Base-by-base conservation (phyloP, 2,113 vertebrate species). In the Alosa alosa region DNA sequence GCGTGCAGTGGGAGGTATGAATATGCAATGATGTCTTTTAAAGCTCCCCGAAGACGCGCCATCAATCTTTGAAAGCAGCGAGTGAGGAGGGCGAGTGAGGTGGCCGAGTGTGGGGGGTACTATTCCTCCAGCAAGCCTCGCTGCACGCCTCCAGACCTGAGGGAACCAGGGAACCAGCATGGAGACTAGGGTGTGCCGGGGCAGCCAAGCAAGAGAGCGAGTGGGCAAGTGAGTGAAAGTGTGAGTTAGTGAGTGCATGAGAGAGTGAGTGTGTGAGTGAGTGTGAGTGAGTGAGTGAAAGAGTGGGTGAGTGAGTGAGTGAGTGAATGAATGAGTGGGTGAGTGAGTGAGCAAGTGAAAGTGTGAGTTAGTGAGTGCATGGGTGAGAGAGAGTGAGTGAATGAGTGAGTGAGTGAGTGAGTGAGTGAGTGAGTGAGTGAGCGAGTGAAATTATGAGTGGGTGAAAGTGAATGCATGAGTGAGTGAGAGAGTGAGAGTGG, bases 21-120 rank as follows among this genome's bases (percentile, higher is more conserved):
- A 75, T 75, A 75, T 75, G 68, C 68, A 75, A 75, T 75, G 68
- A 75, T 75, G 68, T 75, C 68, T 75, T 75, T 75, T 75, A 75
- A 75, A 39, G 25, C 68, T 75, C 68, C 31, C 68, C 39, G 25
- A 39, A 39, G 68, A 9, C 31, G 11, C 31, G 11, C 31, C 68
- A 75, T 75, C 68, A 75, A 75, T 75, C 68, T 39, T 15, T 39
- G 25, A 11, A 36, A 75, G 68, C 68, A 75, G 68, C 1, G 68
- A 75, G 25, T 31, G 31, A 31, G 31, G 31, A 31, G 31, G 31
- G 31, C 31, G 31, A 31, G 31, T 31, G 68, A 13, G 68, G 68
- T 9, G 25, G 31, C 31, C 31, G 31, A 31, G 31, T 31, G 31
- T 31, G 25, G 68, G 68, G 57, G 20, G 57, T 20, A 20, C 57